phyloP scores from a whole-genome alignment of 2,113 vertebrate genomes.

The Cynopterus brachyotis region DNA sequence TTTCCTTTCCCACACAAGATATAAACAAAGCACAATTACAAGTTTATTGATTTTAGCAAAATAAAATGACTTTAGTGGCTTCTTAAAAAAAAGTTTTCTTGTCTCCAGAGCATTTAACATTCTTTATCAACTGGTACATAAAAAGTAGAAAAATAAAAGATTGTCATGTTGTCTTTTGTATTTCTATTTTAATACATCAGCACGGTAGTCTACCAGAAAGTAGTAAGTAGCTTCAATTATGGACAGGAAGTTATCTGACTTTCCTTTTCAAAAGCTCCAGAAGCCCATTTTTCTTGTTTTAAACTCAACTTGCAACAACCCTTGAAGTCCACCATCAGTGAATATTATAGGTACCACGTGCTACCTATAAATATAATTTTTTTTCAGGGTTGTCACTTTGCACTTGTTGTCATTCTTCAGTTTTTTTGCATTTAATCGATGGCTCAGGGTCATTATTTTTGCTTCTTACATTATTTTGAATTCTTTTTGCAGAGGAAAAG shows the following conservation, averaged over 20 bases:
- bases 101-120: slow-evolving; percentile 87
- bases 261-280: slow-evolving; percentile 96
- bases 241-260: slow-evolving; percentile 95
- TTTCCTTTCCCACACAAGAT: background rate
- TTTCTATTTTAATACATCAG: slow-evolving; percentile 85
- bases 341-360: too few relatives aligned
- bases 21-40: slow-evolving; percentile 44
- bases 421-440: too few relatives aligned
- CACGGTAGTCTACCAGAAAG: slow-evolving; percentile 94
- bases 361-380: too few relatives aligned
- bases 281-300: slow-evolving; percentile 96
- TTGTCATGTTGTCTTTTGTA: slow-evolving; percentile 96
- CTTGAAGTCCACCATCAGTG: slow-evolving; percentile 73
- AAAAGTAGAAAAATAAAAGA: slow-evolving; percentile 96
- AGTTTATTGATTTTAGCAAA: slow-evolving; percentile 56
- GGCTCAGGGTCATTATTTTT: too few relatives aligned
- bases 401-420: too few relatives aligned
- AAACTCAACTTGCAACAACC: slow-evolving; percentile 93
- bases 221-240: slow-evolving; percentile 99
- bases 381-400: too few relatives aligned
- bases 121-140: slow-evolving; percentile 92
- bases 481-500: too few relatives aligned
- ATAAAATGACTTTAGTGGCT: background rate
- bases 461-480: too few relatives aligned
- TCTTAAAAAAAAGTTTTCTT: slow-evolving; percentile 81